Evolutionary conservation across 2,113 vertebrate species (phyloP).

Genomic region (Hucho hucho): DNA sequence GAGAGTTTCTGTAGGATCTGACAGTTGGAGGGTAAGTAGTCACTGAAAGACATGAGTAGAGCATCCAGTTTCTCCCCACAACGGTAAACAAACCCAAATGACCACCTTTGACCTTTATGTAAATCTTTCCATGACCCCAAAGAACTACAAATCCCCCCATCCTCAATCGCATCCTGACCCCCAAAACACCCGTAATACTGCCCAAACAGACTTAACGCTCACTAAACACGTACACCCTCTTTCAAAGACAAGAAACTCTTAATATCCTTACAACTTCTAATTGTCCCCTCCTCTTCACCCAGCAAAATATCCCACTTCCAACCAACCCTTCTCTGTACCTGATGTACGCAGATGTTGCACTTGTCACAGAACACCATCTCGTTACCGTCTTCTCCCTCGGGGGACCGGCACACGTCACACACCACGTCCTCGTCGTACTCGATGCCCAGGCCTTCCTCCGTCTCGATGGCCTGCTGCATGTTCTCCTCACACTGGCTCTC

Average conservation of each 20-base stretch:
- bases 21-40: no score
- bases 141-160: background rate
- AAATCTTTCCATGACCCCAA: no score
- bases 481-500: conserved; percentile 89
- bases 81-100: no score
- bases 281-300: background rate
- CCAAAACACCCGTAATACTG: background rate
- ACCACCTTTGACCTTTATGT: no score
- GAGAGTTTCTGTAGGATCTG: no score
- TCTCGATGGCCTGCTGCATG: conserved; percentile 92
- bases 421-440: conserved; percentile 98
- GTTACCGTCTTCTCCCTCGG: conserved; percentile 94
- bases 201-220: background rate
- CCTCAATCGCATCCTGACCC: background rate
- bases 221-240: no score
- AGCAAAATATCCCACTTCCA: background rate
- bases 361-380: conserved; percentile 99
- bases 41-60: no score
- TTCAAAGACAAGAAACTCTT: no score
- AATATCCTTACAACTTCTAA: no score
- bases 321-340: conserved; percentile 70
- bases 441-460: conserved; percentile 93
- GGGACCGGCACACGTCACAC: conserved; percentile 94
- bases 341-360: conserved; percentile 96
- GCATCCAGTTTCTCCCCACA: no score